phyloP scores from a whole-genome alignment of 2,888 invertebrate species.

The Tipula helvola region DNA sequence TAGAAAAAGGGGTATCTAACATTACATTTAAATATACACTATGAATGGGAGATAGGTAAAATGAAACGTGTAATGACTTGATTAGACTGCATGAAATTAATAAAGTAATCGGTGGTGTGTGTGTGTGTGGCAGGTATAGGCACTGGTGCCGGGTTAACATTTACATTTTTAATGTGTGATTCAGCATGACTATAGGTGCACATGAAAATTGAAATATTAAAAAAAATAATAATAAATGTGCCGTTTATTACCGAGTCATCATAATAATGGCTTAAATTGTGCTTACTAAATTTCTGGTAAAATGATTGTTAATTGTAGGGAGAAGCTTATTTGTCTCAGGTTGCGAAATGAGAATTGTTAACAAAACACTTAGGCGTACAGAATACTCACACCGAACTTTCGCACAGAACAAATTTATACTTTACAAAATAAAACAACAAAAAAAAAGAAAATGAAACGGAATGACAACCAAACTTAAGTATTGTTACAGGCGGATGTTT shows the following conservation, averaged over 20 bases:
- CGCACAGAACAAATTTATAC: no score
- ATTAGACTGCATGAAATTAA: neutral
- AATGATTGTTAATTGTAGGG: no score
- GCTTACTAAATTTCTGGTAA: neutral
- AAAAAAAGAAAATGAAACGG: no score
- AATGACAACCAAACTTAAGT: no score
- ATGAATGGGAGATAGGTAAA: neutral
- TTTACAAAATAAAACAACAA: no score
- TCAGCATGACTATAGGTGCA: neutral
- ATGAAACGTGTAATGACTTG: neutral
- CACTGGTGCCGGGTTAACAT: neutral
- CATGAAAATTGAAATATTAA: neutral
- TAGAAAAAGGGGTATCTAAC: neutral
- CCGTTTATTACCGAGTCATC: neutral
- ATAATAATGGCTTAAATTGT: neutral
- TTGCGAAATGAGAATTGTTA: no score
- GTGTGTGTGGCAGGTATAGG: neutral
- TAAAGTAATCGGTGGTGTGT: neutral
- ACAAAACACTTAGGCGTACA: no score
- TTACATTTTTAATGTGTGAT: neutral
- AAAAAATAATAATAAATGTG: neutral
- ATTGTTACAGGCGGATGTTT: no score
- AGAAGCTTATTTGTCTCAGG: no score
- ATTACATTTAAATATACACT: neutral
- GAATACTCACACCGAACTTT: no score